phyloP scores from a whole-genome alignment of 2,113 vertebrate species.

The Asarcornis scutulata region DNA sequence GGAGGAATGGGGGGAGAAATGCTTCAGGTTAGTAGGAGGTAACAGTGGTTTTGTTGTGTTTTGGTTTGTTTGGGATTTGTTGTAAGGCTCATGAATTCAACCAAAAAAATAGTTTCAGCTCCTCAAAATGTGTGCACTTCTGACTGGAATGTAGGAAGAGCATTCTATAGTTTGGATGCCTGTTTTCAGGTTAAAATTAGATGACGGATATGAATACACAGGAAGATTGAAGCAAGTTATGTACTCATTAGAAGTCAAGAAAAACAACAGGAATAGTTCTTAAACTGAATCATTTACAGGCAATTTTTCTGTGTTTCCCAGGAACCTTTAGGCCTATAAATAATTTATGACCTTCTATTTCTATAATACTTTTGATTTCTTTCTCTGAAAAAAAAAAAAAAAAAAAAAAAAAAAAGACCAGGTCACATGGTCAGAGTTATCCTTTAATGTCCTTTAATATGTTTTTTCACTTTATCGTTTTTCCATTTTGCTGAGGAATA shows the following conservation, averaged over 20 bases:
- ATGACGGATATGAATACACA: background rate
- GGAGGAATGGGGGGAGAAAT: background rate
- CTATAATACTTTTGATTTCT: conserved; percentile 58
- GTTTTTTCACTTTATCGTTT: conserved; percentile 72
- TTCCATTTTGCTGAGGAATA: conserved; percentile 75
- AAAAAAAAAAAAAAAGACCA: conserved; percentile 51
- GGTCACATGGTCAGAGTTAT: conserved; percentile 64
- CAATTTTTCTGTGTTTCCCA: conserved; percentile 58
- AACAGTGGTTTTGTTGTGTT: background rate
- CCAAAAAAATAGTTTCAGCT: background rate
- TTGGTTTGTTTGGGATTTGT: background rate
- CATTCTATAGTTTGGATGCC: background rate
- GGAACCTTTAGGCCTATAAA: conserved; percentile 60
- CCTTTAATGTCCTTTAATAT: conserved; percentile 74
- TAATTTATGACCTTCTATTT: conserved; percentile 73
- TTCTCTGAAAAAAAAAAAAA: conserved; percentile 12
- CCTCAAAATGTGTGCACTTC: background rate
- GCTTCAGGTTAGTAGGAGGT: background rate
- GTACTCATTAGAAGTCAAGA: conserved; percentile 62
- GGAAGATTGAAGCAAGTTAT: conserved; percentile 49
- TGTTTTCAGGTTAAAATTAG: conserved; percentile 12
- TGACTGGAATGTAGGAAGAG: background rate
- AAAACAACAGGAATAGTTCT: conserved; percentile 62
- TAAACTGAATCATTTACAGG: conserved; percentile 52
- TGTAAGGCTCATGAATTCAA: background rate